Percentiles rank a stretch among this genome's conserved stretches.
phyloP scores from a whole-genome alignment of 2,888 invertebrate genomes.

The Callimorpha dominula region DNA sequence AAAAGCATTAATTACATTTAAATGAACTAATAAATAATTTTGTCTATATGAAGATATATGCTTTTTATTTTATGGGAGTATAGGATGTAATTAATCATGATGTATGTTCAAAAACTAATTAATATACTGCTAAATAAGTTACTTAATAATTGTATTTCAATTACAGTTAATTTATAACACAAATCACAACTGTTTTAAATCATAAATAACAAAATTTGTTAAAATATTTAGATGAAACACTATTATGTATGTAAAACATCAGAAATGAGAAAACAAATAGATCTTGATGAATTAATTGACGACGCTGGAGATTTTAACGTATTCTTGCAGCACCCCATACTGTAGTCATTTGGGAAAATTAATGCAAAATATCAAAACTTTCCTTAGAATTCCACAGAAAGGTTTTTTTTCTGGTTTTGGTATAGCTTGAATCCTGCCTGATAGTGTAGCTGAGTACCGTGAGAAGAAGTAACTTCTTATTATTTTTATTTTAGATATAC shows the following conservation, averaged over 20 bases:
- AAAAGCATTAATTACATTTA: constrained; percentile 20
- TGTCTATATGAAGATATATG: constrained; percentile 14
- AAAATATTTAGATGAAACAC: neutral
- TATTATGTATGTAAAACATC: too few species aligned
- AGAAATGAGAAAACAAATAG: neutral
- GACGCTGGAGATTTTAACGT: too few species aligned
- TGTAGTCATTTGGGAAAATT: too few species aligned
- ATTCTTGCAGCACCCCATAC: too few species aligned
- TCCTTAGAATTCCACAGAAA: too few species aligned
- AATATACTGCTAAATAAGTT: constrained; percentile 1
- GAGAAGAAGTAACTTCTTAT: too few species aligned
- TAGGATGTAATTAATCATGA: constrained; percentile 16
- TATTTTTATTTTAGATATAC: too few species aligned
- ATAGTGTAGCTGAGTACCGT: too few species aligned
- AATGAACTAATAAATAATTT: constrained; percentile 21
- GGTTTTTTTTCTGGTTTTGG: too few species aligned
- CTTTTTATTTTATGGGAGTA: constrained; percentile 5
- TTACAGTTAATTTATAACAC: neutral
- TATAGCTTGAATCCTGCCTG: too few species aligned
- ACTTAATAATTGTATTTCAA: constrained; percentile 6
- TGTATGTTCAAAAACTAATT: constrained; percentile 14
- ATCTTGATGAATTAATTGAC: neutral
- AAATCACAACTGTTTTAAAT: neutral
- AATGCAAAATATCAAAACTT: too few species aligned
- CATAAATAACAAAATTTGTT: neutral